Percentiles rank a stretch among this genome's conserved stretches.
phyloP scores from a whole-genome alignment of 2,888 invertebrate genomes.

The Hirtodrosophila histrioides region DNA sequence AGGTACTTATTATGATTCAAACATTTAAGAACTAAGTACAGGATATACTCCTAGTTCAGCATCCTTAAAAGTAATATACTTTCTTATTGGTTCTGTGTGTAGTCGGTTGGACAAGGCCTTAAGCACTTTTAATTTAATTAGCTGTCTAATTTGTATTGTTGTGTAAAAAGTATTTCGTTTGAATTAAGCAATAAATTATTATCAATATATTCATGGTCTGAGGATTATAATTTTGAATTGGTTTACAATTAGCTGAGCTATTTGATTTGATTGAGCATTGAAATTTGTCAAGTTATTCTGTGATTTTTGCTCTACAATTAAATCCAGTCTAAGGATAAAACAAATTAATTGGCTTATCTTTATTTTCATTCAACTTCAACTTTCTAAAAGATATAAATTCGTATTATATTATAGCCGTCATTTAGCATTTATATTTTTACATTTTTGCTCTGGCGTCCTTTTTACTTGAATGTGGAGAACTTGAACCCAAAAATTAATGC shows the following conservation, averaged over 20 bases:
- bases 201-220: conserved; percentile 30
- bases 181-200: conserved; percentile 41
- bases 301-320: too few species aligned
- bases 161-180: conserved; percentile 35
- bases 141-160: conserved; percentile 54
- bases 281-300: not conserved
- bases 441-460: conserved; percentile 16
- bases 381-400: conserved; percentile 12
- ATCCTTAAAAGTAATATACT: not conserved
- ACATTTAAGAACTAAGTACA: not conserved
- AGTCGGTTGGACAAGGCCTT: conserved; percentile 17
- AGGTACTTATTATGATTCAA: too few species aligned
- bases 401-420: conserved; percentile 14
- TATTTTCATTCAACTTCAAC: not conserved
- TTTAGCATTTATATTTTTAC: conserved; percentile 26
- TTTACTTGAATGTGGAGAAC: conserved; percentile 4
- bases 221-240: not conserved
- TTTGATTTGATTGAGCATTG: not conserved
- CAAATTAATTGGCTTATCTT: too few species aligned
- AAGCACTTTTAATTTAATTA: conserved; percentile 64
- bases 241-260: not conserved
- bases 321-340: not conserved
- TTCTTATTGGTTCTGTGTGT: not conserved
- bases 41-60: conserved; percentile 7
- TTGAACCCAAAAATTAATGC: conserved; percentile 32